phyloP scores from a whole-genome alignment of 2,113 vertebrate genomes.

The Pogona vitticeps region DNA sequence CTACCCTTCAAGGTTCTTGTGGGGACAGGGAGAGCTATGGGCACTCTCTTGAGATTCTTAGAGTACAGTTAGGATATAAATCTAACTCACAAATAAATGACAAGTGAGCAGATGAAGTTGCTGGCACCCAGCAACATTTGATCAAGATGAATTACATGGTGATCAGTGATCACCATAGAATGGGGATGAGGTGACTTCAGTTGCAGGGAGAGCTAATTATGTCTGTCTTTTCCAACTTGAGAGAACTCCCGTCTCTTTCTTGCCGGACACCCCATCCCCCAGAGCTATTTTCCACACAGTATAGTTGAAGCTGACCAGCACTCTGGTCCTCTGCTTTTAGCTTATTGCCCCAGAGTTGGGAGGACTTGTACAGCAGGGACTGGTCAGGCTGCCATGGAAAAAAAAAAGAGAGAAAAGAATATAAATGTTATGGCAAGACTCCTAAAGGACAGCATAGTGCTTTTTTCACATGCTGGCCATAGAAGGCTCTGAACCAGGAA shows the following conservation, averaged over 20 bases:
- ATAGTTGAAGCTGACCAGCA: not conserved
- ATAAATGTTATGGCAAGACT: not conserved
- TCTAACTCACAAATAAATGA: no score
- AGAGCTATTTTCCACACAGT: not conserved
- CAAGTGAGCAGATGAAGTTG: not conserved
- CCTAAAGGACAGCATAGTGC: slow-evolving; percentile 16
- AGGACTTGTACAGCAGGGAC: not conserved
- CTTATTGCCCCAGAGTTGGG: not conserved
- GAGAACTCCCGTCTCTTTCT: not conserved
- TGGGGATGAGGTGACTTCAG: not conserved
- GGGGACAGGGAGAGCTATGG: no score
- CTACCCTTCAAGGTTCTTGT: no score
- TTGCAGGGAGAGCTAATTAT: not conserved
- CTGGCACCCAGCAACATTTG: not conserved
- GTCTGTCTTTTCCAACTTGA: not conserved
- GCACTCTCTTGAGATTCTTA: no score
- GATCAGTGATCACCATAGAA: not conserved
- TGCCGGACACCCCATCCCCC: not conserved
- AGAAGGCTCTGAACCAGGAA: not conserved
- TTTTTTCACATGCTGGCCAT: slow-evolving; percentile 18
- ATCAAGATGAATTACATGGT: not conserved
- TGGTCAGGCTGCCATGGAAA: not conserved
- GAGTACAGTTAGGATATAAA: no score
- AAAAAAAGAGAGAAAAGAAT: not conserved
- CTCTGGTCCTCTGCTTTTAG: not conserved